phyloP scores from a whole-genome alignment of 2,888 invertebrate species.

The Macrosiphum euphorbiae region DNA sequence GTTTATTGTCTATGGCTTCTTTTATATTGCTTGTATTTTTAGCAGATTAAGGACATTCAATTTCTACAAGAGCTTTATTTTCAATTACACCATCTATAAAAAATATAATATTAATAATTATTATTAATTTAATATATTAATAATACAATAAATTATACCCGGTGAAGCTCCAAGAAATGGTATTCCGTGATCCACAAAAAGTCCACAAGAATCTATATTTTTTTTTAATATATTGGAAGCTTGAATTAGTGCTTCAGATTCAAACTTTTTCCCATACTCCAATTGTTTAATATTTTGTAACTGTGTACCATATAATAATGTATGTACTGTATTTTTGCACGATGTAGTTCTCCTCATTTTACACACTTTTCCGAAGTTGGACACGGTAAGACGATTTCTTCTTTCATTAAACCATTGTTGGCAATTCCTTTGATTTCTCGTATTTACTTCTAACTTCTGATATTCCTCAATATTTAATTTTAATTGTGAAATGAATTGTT shows the following conservation, averaged over 20 bases:
- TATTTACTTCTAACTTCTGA: too few species aligned
- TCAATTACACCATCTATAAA: neutral
- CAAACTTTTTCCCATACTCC: too few species aligned
- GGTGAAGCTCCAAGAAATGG: slow-evolving; percentile 32
- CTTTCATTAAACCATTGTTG: too few species aligned
- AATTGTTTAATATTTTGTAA: too few species aligned
- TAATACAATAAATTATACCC: slow-evolving; percentile 9
- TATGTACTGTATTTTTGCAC: too few species aligned
- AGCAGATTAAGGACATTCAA: slow-evolving; percentile 32
- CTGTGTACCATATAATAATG: too few species aligned
- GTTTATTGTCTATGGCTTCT: slow-evolving; percentile 18
- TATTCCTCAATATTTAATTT: too few species aligned
- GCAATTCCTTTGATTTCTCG: too few species aligned
- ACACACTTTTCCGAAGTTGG: too few species aligned
- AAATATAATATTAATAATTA: neutral
- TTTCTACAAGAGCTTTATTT: neutral
- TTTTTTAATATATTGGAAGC: slow-evolving; percentile 4
- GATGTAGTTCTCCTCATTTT: too few species aligned
- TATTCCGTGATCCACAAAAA: slow-evolving; percentile 10
- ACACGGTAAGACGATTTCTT: too few species aligned
- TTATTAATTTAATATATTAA: neutral
- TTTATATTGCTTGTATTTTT: neutral
- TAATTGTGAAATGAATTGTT: too few species aligned
- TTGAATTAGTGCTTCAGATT: neutral
- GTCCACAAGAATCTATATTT: slow-evolving; percentile 24